Base-by-base conservation (phyloP, 2,113 vertebrate species). In the Calonectris borealis region DNA sequence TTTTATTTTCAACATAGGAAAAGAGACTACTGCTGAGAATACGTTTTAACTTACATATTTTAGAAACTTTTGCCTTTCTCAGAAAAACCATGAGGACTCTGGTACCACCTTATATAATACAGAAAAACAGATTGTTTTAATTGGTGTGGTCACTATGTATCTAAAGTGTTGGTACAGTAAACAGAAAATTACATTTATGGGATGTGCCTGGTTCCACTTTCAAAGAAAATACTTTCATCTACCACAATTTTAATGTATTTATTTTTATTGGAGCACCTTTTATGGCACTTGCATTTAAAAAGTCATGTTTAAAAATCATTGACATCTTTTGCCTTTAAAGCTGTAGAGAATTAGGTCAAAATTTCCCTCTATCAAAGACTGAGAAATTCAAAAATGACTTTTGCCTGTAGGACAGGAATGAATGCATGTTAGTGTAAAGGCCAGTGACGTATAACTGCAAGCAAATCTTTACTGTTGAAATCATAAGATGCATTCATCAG, bases 391-490 rank as follows among this genome's bases (percentile, higher is more conserved):
- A 54, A 95, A 92, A 91, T 91, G 13, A 83, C 73, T 97, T 88
- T 91, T 93, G 85, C 82, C 94, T 90, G 65, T 93, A 80, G 83
- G 83, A 96, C 62, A 94, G 64, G 52, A 79, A 75, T 90, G 86
- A 84, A 97, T 80, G 77, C 20, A 61, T 0, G 0, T 88, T 94
- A 92, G 92, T 94, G 89, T 96, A 96, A 95, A 94, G 93, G 91
- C 81, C 95, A 96, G 34, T 89, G 90, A 94, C 96, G 93, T 83
- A 78, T 95, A 76, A 83, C 94, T 96, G 68, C 78, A 72, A 96
- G 93, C 80, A 93, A 92, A 54, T 55, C 80, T 86, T 89, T 85
- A 32, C 73, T 93, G 44, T 89, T 94, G 73, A 94, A 97, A 88
- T 88, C n/a, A 54, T 36, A 83, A 84, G 36, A 65, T 42, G 89